Evolutionary conservation across 2,888 invertebrate genomes (phyloP).

Genomic region (Tanytarsus gracilentus): DNA sequence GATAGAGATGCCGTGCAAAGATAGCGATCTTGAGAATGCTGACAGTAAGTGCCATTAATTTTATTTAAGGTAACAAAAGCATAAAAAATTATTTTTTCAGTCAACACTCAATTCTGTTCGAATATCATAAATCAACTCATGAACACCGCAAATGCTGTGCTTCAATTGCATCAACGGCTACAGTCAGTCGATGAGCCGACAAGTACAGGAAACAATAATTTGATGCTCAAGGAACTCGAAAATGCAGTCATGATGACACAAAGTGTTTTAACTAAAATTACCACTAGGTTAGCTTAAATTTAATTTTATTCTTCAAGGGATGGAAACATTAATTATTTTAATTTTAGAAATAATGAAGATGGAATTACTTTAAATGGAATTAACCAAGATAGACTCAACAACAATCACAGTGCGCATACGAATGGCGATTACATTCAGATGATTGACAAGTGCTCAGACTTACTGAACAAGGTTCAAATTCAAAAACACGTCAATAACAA

Average conservation of each 20-base stretch:
- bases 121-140: constrained; percentile 50
- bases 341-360: constrained; percentile 14
- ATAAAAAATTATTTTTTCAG: constrained; percentile 39
- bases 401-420: constrained; percentile 33
- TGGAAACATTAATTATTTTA: background rate
- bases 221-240: constrained; percentile 43
- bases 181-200: constrained; percentile 39
- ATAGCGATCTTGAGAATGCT: constrained; percentile 45
- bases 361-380: background rate
- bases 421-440: constrained; percentile 47
- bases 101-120: constrained; percentile 53
- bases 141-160: constrained; percentile 42
- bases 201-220: constrained; percentile 34
- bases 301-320: background rate
- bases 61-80: constrained; percentile 11
- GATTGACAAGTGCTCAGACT: constrained; percentile 55
- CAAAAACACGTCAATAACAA: constrained; percentile 32
- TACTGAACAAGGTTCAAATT: constrained; percentile 48
- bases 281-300: constrained; percentile 31
- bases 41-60: constrained; percentile 43
- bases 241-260: constrained; percentile 45
- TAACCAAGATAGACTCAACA: constrained; percentile 22
- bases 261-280: constrained; percentile 43
- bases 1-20: constrained; percentile 42
- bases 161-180: constrained; percentile 42